Conservation (phyloP, 2,113 vertebrate genomes). For the Corythornis vintsioides region DNA sequence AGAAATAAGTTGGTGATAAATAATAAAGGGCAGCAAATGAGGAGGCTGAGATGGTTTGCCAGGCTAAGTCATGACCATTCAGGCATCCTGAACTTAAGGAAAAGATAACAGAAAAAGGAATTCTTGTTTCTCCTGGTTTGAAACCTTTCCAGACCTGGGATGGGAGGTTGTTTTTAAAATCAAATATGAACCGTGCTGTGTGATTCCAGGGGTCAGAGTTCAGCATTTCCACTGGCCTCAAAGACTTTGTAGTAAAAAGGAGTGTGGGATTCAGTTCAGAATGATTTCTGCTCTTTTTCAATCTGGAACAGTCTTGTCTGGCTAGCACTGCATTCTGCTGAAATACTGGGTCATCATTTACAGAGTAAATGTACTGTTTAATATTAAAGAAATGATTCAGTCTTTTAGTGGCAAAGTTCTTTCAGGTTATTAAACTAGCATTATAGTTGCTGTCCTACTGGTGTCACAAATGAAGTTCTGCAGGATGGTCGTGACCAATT, state of each 20-base stretch:
- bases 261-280: constrained; percentile 18
- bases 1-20: background rate
- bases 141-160: background rate
- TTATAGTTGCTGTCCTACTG: constrained; percentile 39
- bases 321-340: constrained; percentile 28
- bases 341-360: constrained; percentile 49
- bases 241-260: constrained; percentile 32
- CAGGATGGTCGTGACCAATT: constrained; percentile 18
- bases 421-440: constrained; percentile 47
- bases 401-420: constrained; percentile 42
- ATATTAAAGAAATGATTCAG: constrained; percentile 59
- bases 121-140: background rate
- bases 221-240: constrained; percentile 24
- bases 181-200: background rate
- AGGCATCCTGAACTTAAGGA: background rate
- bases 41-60: background rate
- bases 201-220: constrained; percentile 9
- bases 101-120: background rate
- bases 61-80: background rate
- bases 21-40: background rate
- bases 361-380: constrained; percentile 63
- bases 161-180: constrained; percentile 15
- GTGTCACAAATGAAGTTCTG: constrained; percentile 48
- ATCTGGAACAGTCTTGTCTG: constrained; percentile 28
- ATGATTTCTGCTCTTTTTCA: constrained; percentile 39